phyloP scores from a whole-genome alignment of 2,113 vertebrate species.

The Apaloderma vittatum region DNA sequence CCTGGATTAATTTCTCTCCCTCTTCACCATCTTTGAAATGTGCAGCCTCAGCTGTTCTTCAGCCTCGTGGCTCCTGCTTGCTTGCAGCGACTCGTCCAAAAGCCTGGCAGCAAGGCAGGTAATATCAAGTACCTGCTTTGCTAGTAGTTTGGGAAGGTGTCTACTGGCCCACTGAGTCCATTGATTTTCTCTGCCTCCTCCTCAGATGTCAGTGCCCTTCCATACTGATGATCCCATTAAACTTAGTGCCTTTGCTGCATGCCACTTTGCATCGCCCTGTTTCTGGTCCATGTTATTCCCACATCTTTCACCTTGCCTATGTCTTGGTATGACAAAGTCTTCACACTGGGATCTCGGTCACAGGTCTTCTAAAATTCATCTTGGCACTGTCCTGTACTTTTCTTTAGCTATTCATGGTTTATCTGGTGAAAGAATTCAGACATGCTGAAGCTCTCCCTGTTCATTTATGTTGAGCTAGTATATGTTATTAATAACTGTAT shows the following conservation, averaged over 20 bases:
- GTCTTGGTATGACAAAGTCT: background rate
- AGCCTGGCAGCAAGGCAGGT: background rate
- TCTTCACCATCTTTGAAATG: background rate
- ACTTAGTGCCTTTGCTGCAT: background rate
- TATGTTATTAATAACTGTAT: background rate
- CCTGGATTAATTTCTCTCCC: background rate
- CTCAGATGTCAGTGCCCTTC: background rate
- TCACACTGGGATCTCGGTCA: background rate
- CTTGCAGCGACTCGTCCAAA: background rate
- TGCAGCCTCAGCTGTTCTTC: background rate
- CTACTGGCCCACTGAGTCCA: background rate
- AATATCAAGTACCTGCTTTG: background rate
- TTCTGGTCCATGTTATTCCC: rapidly evolving
- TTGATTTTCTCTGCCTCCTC: background rate
- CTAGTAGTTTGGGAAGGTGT: background rate
- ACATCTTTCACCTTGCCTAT: background rate
- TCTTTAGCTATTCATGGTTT: background rate
- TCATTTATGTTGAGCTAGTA: background rate
- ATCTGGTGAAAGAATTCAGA: background rate
- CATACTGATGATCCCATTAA: background rate
- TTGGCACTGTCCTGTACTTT: background rate
- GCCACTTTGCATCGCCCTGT: rapidly evolving
- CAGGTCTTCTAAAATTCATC: background rate
- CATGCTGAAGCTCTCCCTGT: background rate
- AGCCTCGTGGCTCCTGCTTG: background rate